Percentiles rank a stretch among this genome's conserved stretches.
Evolutionary conservation across 2,113 vertebrate species (phyloP).

Genomic region (Aphyosemion australe): DNA sequence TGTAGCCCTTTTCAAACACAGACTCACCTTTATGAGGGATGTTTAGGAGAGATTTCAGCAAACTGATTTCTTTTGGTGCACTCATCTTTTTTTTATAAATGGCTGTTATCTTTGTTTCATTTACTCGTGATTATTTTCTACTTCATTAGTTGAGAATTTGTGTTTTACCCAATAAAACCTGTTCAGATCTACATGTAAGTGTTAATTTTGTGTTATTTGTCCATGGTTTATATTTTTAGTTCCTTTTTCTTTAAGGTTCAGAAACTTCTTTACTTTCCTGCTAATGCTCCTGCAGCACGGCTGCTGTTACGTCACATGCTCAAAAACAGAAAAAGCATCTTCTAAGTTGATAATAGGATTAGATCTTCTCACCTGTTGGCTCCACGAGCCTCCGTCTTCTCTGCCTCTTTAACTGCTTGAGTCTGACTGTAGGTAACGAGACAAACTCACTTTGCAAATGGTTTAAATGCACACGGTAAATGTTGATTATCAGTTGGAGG

Average conservation of each 20-base stretch:
- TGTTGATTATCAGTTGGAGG: neutral
- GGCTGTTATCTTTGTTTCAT: conserved; percentile 13
- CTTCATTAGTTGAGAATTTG: conserved; percentile 31
- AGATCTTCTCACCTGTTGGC: conserved; percentile 29
- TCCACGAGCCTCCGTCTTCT: neutral
- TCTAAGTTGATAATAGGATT: conserved; percentile 64
- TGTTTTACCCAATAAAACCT: conserved; percentile 54
- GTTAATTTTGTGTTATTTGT: neutral
- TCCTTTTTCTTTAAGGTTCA: conserved; percentile 5
- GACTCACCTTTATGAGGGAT: neutral
- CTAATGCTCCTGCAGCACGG: neutral
- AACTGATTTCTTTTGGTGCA: conserved; percentile 28
- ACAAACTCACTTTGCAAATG: no score
- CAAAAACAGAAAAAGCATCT: conserved; percentile 53
- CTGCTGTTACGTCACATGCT: conserved; percentile 36
- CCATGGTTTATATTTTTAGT: neutral
- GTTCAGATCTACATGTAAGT: neutral
- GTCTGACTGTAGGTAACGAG: conserved; percentile 5
- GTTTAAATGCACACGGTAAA: no score
- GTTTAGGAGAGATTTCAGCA: conserved; percentile 12
- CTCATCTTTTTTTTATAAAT: conserved; percentile 16
- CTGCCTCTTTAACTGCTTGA: conserved; percentile 6
- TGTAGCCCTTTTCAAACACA: conserved; percentile 12
- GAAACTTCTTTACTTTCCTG: conserved; percentile 10
- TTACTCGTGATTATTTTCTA: conserved; percentile 32